These are phyloP conservation scores for Thaleichthys pacificus DNA, from an alignment of 2,797 vertebrate species.

Conservation along the genomic window DNA sequence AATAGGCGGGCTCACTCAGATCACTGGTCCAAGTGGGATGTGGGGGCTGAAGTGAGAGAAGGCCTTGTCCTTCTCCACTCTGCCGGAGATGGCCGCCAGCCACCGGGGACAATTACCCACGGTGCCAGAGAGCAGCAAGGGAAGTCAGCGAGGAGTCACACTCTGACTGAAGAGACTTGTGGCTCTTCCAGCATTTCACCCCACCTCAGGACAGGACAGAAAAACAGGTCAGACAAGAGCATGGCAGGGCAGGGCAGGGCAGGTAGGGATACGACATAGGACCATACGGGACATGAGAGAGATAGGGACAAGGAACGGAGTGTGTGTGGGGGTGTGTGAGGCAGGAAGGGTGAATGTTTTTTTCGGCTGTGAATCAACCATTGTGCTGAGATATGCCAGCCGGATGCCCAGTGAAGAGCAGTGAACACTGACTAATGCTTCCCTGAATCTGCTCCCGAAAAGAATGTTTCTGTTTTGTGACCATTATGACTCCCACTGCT, in stretches of 20 bases:
- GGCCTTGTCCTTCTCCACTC: constrained; percentile 76
- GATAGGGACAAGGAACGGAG: constrained; percentile 25
- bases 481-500: too few relatives aligned
- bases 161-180: constrained; percentile 66
- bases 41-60: constrained; percentile 50
- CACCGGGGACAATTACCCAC: constrained; percentile 63
- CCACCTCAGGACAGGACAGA: constrained; percentile 31
- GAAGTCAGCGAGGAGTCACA: constrained; percentile 81
- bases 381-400: constrained; percentile 64
- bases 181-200: constrained; percentile 60
- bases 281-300: neutral
- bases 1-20: constrained; percentile 45
- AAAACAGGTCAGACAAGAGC: neutral
- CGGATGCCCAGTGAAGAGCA: constrained; percentile 59
- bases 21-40: neutral
- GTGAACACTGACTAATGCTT: constrained; percentile 52
- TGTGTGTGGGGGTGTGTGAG: constrained; percentile 1
- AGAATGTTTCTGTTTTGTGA: constrained; percentile 19
- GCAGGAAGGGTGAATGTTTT: constrained; percentile 48
- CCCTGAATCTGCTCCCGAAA: constrained; percentile 52
- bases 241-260: constrained; percentile 24
- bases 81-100: constrained; percentile 67
- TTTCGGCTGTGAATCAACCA: constrained; percentile 62
- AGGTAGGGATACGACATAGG: constrained; percentile 15
- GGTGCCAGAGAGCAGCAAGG: constrained; percentile 64